Evolutionary conservation across 2,113 vertebrate genomes (phyloP).

Genomic region (Cephalophus harveyi): DNA sequence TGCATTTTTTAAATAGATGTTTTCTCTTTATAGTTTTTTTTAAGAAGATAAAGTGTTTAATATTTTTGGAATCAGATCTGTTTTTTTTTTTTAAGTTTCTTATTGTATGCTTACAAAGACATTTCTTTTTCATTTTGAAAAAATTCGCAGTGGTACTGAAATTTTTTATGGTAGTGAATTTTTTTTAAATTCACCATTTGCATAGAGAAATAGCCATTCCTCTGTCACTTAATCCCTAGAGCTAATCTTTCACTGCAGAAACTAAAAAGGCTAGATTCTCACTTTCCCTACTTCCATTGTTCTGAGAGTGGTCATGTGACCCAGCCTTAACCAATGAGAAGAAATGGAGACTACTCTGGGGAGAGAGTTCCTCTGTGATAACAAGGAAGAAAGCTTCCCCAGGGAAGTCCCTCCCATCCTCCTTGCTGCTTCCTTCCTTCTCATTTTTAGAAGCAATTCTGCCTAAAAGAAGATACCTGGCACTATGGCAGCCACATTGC

Average conservation of each 20-base stretch:
- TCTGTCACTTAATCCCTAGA: background rate
- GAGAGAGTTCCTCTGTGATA: background rate
- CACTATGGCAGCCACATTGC: background rate
- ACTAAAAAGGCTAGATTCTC: background rate
- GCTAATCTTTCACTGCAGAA: background rate
- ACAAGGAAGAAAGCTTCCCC: no score
- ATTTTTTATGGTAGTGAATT: background rate
- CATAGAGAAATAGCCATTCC: background rate
- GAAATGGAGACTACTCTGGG: background rate
- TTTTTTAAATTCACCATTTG: background rate
- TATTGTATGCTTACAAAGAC: background rate
- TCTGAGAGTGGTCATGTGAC: background rate
- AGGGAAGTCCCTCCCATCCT: no score
- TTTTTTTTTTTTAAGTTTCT: background rate
- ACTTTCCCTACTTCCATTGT: background rate
- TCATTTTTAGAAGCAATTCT: background rate
- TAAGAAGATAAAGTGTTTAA: background rate
- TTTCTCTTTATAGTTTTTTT: background rate
- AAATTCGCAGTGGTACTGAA: background rate
- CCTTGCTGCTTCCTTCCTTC: background rate
- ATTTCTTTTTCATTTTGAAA: background rate
- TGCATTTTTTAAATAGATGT: background rate
- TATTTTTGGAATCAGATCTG: background rate
- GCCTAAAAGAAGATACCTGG: background rate
- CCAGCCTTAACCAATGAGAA: background rate